Evolutionary conservation across 2,888 invertebrate genomes (phyloP), one percentile per base, ranked within the genome.

Genomic region (Smittia sp.): DNA sequence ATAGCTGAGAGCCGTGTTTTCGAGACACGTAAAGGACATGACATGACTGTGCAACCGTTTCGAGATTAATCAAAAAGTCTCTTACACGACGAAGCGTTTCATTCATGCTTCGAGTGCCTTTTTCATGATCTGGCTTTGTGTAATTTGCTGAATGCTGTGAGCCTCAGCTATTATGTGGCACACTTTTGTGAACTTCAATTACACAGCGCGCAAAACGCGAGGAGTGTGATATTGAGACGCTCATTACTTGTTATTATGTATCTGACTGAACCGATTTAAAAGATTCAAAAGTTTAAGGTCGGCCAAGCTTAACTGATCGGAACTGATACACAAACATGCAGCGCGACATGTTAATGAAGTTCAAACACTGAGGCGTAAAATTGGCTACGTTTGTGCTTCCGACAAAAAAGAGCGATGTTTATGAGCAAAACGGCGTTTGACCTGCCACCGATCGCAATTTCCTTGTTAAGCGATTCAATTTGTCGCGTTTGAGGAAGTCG

Each of bases 181-280:
- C 46, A 46, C 46, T 46, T n/a, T 46, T 46, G 15, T 46, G 46
- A 46, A 46, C 46, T 46, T 46, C 46, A 46, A 46, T 46, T 46
- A 46, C 11, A 46, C 46, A 32, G 9, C 9, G 32, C n/a, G n/a
- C n/a, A 32, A 46, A 11, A 15, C 6, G 15, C 46, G 46, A 11
- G 46, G 46, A 46, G 46, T 46, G 46, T 46, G 46, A 46, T 46
- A 46, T 46, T 46, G 46, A 46, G 46, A 46, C 46, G 46, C 32
- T 32, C 32, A 32, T 32, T 32, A 32, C 32, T 32, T 32, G 46
- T 46, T 46, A 46, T 46, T 46, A 46, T 46, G 46, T 46, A 6
- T 46, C 46, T n/a, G 46, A 46, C 6, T 46, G 46, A 46, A 46
- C 46, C 15, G 46, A n/a, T 46, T 46, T 46, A 11, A 46, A 46